These are phyloP conservation scores for Agapornis canus DNA, from an alignment of 2,797 vertebrate genomes.

Conservation along the genomic window DNA sequence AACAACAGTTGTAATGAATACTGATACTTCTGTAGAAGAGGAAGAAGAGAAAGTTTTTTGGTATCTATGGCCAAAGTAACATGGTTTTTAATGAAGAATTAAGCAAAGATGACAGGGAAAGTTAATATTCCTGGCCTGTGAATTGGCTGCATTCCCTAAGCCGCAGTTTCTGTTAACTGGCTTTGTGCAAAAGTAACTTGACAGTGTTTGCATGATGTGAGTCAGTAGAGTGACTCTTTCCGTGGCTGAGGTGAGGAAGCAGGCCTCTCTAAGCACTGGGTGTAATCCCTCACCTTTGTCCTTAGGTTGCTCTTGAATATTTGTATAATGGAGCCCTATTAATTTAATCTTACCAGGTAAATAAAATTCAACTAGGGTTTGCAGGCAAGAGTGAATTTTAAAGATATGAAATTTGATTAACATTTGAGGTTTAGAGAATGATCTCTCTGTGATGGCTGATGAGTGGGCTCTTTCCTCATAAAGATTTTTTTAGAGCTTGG, in stretches of 20 bases:
- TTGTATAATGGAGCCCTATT: background rate
- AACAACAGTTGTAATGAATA: background rate
- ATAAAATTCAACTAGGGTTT: background rate
- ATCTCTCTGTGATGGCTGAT: background rate
- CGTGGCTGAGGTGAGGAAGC: background rate
- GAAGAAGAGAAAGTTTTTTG: background rate
- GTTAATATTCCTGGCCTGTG: background rate
- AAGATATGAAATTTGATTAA: background rate
- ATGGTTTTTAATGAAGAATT: background rate
- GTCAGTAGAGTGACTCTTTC: background rate
- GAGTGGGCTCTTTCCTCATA: background rate
- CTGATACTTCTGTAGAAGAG: background rate
- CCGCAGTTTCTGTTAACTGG: background rate
- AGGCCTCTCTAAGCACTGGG: background rate
- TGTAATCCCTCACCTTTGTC: background rate
- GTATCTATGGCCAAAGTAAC: background rate
- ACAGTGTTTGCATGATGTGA: background rate
- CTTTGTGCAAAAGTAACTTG: background rate
- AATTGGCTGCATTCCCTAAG: background rate
- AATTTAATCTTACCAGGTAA: background rate
- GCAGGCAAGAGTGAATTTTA: background rate
- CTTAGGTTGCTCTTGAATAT: background rate
- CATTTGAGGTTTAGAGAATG: background rate
- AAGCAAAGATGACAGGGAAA: background rate
- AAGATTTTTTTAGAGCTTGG: background rate